phyloP scores from a whole-genome alignment of 92 coral and sea anemone species.

The Porites evermanni region DNA sequence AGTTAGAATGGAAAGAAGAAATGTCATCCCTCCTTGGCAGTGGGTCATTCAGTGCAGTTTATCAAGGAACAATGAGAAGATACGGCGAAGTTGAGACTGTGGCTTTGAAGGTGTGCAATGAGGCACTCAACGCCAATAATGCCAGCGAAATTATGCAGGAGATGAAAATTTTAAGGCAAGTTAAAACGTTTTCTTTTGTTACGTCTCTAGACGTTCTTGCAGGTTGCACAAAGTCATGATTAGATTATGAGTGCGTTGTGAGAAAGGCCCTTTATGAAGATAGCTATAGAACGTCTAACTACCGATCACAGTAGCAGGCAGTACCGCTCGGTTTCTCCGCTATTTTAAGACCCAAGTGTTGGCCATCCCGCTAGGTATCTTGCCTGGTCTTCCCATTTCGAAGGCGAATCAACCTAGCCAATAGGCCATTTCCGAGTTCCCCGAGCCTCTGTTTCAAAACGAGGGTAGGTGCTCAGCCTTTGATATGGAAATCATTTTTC shows the following conservation, averaged over 20 bases:
- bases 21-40: constrained; percentile 1
- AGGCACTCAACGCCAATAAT: not conserved
- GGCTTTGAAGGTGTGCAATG: constrained; percentile 27
- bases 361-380: no score
- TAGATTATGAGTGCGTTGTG: not conserved
- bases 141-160: not conserved
- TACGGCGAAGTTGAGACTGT: not conserved
- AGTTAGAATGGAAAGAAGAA: constrained; percentile 49
- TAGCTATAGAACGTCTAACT: no score
- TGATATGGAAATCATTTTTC: no score
- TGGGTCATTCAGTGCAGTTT: constrained; percentile 39
- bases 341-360: no score
- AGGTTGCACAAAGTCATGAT: not conserved
- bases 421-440: no score
- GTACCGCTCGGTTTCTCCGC: no score
- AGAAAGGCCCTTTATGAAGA: not conserved
- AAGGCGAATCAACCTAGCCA: no score
- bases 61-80: constrained; percentile 37
- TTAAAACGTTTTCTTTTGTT: not conserved
- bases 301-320: no score
- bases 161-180: constrained; percentile 26
- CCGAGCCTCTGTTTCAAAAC: no score
- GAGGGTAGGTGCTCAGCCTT: no score
- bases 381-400: no score
- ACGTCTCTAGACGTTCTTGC: not conserved